Conservation (phyloP, 2,888 invertebrate species). For the Cephus runcator region DNA sequence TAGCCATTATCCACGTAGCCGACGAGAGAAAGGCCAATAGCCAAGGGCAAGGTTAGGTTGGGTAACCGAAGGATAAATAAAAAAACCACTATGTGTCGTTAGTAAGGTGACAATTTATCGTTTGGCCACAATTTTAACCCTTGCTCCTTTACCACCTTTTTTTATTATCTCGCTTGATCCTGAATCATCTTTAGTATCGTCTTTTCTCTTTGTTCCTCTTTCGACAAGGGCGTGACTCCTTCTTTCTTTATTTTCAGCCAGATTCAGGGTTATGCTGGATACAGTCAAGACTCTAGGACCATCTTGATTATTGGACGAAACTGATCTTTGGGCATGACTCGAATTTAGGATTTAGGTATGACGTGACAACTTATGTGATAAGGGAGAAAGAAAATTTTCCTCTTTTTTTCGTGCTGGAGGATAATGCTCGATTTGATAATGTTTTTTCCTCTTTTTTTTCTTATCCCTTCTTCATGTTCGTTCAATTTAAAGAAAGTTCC, state of each 20-base stretch:
- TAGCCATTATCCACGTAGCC: background rate
- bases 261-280: background rate
- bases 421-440: no score
- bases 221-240: background rate
- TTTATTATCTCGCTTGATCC: background rate
- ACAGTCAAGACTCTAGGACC: background rate
- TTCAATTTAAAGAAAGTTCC: background rate
- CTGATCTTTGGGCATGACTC: background rate
- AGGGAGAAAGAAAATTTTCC: no score
- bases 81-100: background rate
- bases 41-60: background rate
- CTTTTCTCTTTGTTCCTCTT: background rate
- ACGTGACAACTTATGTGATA: no score
- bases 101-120: background rate
- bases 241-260: background rate
- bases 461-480: background rate
- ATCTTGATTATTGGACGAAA: background rate
- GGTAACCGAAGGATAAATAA: background rate
- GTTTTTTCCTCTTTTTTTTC: no score
- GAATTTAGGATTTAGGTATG: no score
- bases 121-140: background rate
- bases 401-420: no score
- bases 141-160: background rate
- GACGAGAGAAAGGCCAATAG: background rate
- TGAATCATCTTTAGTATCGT: background rate